Evolutionary conservation across 2,797 vertebrate genomes (phyloP).

Genomic region (Eidolon dupreanum): DNA sequence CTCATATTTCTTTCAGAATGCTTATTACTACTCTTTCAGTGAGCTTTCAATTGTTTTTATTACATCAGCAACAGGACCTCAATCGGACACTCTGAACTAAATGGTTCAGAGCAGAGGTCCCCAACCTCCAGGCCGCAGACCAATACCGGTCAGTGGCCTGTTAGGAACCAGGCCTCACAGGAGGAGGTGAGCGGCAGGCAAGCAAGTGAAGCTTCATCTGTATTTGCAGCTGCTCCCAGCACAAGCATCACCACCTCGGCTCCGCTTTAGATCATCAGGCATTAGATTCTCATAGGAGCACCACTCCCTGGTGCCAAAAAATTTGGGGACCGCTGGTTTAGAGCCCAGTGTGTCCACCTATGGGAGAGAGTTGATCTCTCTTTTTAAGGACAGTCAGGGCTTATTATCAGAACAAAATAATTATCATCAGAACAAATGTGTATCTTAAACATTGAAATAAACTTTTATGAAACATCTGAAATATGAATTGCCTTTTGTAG

Average conservation of each 20-base stretch:
- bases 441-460: neutral
- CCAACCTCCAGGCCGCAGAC: too few relatives aligned
- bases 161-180: too few relatives aligned
- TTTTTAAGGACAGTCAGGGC: neutral
- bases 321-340: neutral
- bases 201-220: too few relatives aligned
- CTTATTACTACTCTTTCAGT: neutral
- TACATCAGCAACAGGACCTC: neutral
- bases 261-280: too few relatives aligned
- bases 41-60: neutral
- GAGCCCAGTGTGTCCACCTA: neutral
- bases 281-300: too few relatives aligned
- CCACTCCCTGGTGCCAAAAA: too few relatives aligned
- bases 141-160: too few relatives aligned
- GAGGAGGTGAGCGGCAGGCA: too few relatives aligned
- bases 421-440: neutral
- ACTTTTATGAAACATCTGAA: neutral
- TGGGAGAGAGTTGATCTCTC: neutral
- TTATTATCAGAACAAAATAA: neutral
- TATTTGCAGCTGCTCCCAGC: too few relatives aligned
- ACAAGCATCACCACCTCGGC: too few relatives aligned
- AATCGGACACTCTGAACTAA: neutral
- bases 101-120: neutral
- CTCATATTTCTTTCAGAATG: neutral
- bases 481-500: neutral